Percentiles rank a stretch among this genome's conserved stretches.
Conservation (phyloP, 64 coral and sea anemone genomes). For the Trachythela sp. region DNA sequence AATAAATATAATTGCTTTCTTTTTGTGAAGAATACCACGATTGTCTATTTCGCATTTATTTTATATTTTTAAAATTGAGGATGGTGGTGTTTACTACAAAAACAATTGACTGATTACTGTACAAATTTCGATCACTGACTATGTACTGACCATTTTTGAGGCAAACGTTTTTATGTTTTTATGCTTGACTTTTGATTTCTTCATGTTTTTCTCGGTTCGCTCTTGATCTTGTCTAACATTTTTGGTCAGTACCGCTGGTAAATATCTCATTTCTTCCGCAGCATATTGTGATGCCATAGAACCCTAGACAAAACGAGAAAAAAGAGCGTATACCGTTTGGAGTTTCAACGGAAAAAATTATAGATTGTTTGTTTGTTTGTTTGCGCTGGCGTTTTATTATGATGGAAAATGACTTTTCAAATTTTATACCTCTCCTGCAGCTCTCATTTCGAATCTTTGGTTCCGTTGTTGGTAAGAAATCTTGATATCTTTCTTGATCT, state of each 20-base stretch:
- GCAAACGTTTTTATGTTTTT: not conserved
- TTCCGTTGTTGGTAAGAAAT: slow-evolving; percentile 63
- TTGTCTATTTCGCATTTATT: too few species aligned
- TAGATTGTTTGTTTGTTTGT: too few species aligned
- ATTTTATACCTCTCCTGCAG: too few species aligned
- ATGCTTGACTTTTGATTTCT: not conserved
- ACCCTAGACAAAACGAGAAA: not conserved
- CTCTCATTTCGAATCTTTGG: slow-evolving; percentile 5
- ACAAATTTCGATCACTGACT: not conserved
- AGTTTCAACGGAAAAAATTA: too few species aligned
- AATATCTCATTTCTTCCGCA: not conserved
- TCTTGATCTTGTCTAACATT: not conserved
- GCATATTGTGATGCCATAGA: not conserved
- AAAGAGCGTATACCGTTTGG: too few species aligned
- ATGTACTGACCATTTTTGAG: not conserved
- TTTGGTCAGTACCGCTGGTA: not conserved
- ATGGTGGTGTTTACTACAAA: not conserved
- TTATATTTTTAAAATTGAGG: not conserved
- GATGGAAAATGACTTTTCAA: too few species aligned
- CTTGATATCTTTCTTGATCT: slow-evolving; percentile 62
- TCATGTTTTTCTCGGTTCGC: not conserved
- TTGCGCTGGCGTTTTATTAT: too few species aligned
- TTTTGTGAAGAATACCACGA: too few species aligned
- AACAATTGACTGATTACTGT: not conserved
- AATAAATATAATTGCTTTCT: too few species aligned